Evolutionary conservation across 2,797 vertebrate genomes (phyloP), one percentile per base, ranked within the genome.

Genomic region (Sebastes cheni): DNA sequence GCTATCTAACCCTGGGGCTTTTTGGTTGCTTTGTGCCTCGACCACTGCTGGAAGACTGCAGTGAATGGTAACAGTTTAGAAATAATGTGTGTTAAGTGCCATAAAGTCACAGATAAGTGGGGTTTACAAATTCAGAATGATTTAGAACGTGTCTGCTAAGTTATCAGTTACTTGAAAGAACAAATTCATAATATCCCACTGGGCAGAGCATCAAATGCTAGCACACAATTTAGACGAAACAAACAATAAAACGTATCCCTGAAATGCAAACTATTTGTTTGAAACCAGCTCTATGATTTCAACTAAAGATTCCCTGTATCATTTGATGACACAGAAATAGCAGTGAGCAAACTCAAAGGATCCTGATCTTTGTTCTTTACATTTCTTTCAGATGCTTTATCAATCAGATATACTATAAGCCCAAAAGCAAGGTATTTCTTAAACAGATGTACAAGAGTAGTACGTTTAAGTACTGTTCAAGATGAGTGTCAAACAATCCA

Each of bases 401-500:
- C 27, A 75, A 71, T 88, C 27, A 84, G 68, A 83, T 61, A 50
- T 4, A 52, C 29, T 20, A 54, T 61, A 60, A 56, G 8, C 34
- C 27, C 9, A 6, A 55, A 73, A 72, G 11, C 46, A 29, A 61
- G 59, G 52, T 75, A 83, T 76, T 78, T 67, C 80, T 90, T 79
- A 32, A 79, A 76, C 83, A 82, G 69, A 88, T 86, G 80, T 62
- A 79, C 39, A n/a, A 25, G 23, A 67, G 61, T 50, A 59, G 61
- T 50, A 61, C 55, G 54, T 82, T 74, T 65, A 86, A 85, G 75
- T 82, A 56, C 36, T 80, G 76, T 82, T 89, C 73, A 76, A 72
- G 65, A 72, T 67, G 67, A 50, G 65, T 76, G 81, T 90, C 74
- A 75, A 59, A 46, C 79, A 29, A 78, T 62, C 75, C 65, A 59